Percentiles rank a stretch among this genome's conserved stretches.
Conservation (phyloP, 1,140 invertebrate genomes). For the Solen grandis region DNA sequence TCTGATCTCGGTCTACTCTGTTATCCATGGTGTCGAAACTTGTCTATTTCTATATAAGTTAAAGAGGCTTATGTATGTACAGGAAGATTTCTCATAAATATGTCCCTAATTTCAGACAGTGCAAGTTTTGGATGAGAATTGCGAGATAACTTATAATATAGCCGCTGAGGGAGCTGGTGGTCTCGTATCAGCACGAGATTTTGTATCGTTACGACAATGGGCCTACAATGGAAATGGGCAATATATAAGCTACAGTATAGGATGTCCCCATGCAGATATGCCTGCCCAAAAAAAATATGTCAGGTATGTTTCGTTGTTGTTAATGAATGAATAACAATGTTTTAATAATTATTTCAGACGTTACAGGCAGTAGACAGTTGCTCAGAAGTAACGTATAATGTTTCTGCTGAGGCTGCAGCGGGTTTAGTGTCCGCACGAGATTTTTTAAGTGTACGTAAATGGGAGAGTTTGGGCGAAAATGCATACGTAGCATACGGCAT, state of each 20-base stretch:
- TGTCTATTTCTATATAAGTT: too few relatives aligned
- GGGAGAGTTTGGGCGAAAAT: constrained; percentile 81
- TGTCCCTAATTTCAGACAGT: constrained; percentile 77
- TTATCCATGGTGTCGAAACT: too few relatives aligned
- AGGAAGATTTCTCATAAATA: too few relatives aligned
- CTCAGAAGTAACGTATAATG: constrained; percentile 90
- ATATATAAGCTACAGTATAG: constrained; percentile 81
- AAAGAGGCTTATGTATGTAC: too few relatives aligned
- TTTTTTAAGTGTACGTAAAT: constrained; percentile 89
- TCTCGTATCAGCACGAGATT: constrained; percentile 91
- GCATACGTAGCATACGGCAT: constrained; percentile 81
- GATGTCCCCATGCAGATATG: constrained; percentile 83
- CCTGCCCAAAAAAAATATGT: constrained; percentile 84
- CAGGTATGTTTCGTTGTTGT: constrained; percentile 83
- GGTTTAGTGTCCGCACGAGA: constrained; percentile 91
- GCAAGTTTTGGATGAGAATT: constrained; percentile 85
- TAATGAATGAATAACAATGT: neutral
- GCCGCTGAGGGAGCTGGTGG: constrained; percentile 88
- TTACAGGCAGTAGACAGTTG: constrained; percentile 85
- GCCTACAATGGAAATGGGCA: constrained; percentile 81
- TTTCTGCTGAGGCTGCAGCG: constrained; percentile 87
- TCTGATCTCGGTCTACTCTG: too few relatives aligned
- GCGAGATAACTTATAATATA: constrained; percentile 91
- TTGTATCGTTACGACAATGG: constrained; percentile 89
- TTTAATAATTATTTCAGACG: constrained; percentile 60